phyloP scores from a whole-genome alignment of 2,797 vertebrate genomes.

The Paratrypauchen microcephalus region DNA sequence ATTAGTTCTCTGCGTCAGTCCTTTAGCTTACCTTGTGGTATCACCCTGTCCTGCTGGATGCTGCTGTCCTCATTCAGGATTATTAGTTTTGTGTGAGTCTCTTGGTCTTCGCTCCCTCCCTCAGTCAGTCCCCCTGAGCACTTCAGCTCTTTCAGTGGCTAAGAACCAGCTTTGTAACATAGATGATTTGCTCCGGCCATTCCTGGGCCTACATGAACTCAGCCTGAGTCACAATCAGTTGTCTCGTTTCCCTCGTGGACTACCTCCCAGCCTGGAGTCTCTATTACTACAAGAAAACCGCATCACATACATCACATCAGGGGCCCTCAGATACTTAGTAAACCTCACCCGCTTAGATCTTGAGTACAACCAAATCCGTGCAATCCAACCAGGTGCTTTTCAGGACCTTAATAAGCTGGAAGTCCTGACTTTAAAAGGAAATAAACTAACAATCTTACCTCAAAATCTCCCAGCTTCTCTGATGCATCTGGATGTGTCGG shows the following conservation, averaged over 20 bases:
- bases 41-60: slow-evolving; percentile 76
- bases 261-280: slow-evolving; percentile 78
- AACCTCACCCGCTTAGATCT: slow-evolving; percentile 79
- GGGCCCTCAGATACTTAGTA: slow-evolving; percentile 68
- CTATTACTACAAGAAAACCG: slow-evolving; percentile 80
- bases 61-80: slow-evolving; percentile 72
- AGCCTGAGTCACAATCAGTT: slow-evolving; percentile 80
- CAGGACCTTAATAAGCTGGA: slow-evolving; percentile 64
- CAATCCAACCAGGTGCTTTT: slow-evolving; percentile 77
- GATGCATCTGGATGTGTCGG: slow-evolving; percentile 75
- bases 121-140: slow-evolving; percentile 71
- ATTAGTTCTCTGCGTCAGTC: slow-evolving; percentile 64
- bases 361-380: slow-evolving; percentile 78
- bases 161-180: slow-evolving; percentile 79
- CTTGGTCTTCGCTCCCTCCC: slow-evolving; percentile 77
- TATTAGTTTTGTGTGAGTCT: slow-evolving; percentile 79
- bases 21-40: slow-evolving; percentile 36
- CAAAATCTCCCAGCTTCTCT: slow-evolving; percentile 71
- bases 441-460: slow-evolving; percentile 71
- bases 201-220: slow-evolving; percentile 76
- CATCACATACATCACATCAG: slow-evolving; percentile 78
- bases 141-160: slow-evolving; percentile 74
- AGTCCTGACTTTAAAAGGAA: slow-evolving; percentile 75
- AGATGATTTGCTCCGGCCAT: slow-evolving; percentile 73
- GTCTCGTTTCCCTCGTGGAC: slow-evolving; percentile 75